phyloP scores from a whole-genome alignment of 2,797 vertebrate genomes.

The Gorsachius magnificus region DNA sequence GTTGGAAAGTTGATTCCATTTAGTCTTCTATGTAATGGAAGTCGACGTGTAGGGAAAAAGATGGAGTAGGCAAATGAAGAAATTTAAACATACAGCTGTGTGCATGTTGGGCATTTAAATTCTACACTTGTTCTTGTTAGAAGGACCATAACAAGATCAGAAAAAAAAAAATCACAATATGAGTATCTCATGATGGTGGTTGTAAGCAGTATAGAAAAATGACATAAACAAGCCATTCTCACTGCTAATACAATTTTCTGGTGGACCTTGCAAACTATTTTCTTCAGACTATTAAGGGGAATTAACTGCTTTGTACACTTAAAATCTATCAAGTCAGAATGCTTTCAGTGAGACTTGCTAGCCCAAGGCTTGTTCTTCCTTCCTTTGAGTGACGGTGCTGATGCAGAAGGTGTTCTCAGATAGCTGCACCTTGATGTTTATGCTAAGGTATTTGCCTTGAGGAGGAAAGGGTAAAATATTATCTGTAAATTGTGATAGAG shows the following conservation, averaged over 20 bases:
- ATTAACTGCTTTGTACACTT: not conserved
- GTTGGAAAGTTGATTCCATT: not conserved
- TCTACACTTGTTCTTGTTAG: not conserved
- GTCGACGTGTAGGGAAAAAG: not conserved
- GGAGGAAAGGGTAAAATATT: not conserved
- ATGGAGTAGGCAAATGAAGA: not conserved
- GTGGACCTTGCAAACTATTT: not conserved
- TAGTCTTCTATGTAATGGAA: not conserved
- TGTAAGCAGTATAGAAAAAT: not conserved
- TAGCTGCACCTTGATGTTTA: not conserved
- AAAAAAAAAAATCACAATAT: not conserved
- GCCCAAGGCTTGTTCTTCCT: not conserved
- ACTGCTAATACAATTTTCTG: not conserved
- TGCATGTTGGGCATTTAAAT: not conserved
- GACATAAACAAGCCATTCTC: not conserved
- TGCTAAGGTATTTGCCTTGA: not conserved
- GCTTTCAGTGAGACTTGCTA: not conserved
- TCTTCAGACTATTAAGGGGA: not conserved
- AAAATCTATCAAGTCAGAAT: not conserved
- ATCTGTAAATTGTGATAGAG: not conserved
- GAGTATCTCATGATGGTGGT: not conserved
- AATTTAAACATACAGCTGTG: not conserved
- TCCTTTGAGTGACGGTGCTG: not conserved
- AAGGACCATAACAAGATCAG: not conserved
- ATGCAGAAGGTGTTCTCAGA: not conserved